Evolutionary conservation across 2,113 vertebrate genomes (phyloP), one percentile per base, ranked within the genome.

Genomic region (Amphiprion ocellaris): DNA sequence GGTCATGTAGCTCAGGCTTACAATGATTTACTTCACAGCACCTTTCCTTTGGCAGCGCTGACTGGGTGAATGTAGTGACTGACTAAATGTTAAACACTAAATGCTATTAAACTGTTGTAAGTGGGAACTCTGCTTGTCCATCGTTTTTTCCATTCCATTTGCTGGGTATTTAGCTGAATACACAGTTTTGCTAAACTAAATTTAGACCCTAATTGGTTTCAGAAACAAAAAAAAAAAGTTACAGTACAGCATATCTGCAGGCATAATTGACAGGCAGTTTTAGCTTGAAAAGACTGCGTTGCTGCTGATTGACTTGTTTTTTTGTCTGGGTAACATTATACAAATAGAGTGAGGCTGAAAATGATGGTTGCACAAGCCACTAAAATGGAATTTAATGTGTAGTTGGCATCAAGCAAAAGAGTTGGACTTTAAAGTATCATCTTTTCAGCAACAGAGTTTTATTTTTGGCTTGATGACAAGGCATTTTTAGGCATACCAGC

Each of bases 21-120:
- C 83, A 74, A 55, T 23, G 46, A 91, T 86, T 92, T 82, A 85
- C 80, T 81, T 76, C 50, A 65, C 78, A 71, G 70, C 66, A 76
- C 71, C 56, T 87, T 84, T 85, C 77, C 89, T 91, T 90, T 81
- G 79, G 60, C 53, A 56, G 44, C 28, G 61, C 69, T 80, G 64
- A 88, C 74, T 77, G 73, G 74, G 9, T 60, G 77, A 84, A 78
- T 77, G 85, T 66, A 85, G 77, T 75, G 69, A 89, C 65, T 68
- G 72, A 77, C 64, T 77, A 77, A 88, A 89, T 78, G 69, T 86
- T 86, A 72, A 90, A 80, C 76, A 81, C 76, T 84, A 78, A 88
- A 86, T 86, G 83, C 72, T 69, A 86, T 90, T 84, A 84, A 80
- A 88, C 52, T 76, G 50, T 78, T 82, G 74, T 82, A 85, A 86